Conservation (phyloP, 2,888 invertebrate species). For the Lottia gigantea region DNA sequence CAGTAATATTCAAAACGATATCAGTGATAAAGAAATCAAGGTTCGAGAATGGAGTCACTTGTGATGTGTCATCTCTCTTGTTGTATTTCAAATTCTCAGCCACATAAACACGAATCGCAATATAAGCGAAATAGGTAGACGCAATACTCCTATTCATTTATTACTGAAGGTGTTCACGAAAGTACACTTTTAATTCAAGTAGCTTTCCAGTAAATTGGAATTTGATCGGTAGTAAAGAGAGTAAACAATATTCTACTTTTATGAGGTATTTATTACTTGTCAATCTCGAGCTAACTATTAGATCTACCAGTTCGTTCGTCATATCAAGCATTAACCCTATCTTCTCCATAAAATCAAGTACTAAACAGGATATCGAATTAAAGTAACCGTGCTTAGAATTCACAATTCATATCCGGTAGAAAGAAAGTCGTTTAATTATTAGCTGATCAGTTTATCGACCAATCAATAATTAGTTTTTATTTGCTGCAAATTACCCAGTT, state of each 20-base stretch:
- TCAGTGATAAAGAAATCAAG: no score
- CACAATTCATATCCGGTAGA: not conserved
- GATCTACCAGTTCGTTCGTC: not conserved
- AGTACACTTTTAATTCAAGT: no score
- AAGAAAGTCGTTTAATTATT: conserved; percentile 2
- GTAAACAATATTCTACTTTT: no score
- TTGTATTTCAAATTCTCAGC: not conserved
- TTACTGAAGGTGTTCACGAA: no score
- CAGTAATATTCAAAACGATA: no score
- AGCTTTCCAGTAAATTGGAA: not conserved
- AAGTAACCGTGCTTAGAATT: conserved; percentile 10
- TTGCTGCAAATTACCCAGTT: conserved; percentile 1
- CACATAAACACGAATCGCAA: not conserved
- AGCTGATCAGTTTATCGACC: conserved; percentile 6
- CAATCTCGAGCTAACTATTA: not conserved
- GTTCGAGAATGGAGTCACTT: no score
- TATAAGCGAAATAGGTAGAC: not conserved
- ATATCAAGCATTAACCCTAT: not conserved
- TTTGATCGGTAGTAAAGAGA: no score
- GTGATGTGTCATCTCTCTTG: no score
- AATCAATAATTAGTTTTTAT: conserved; percentile 10
- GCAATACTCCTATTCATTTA: not conserved
- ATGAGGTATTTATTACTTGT: no score
- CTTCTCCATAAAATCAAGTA: not conserved
- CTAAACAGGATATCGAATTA: conserved; percentile 2